Evolutionary conservation across 2,113 vertebrate species (phyloP), one percentile per base, ranked within the genome.

Genomic region (Cottus gobio): DNA sequence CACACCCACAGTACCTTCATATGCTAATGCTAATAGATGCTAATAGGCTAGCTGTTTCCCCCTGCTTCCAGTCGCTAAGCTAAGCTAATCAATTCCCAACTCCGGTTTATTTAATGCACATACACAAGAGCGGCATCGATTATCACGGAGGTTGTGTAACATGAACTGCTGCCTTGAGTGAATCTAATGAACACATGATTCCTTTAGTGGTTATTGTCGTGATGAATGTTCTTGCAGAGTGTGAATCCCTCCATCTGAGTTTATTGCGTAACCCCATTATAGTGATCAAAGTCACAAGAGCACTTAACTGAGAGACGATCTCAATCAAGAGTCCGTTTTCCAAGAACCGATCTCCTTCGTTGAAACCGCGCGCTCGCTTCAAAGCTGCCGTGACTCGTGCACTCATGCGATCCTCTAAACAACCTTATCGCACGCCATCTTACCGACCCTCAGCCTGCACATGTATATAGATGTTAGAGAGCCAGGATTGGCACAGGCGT

Each of bases 181-280:
- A 54, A 66, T 62, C 56, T 42, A 62, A 72, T 80, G 69, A 78
- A 83, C 83, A 67, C 80, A 67, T 75, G 9, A 58, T 24, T 24
- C 58, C 34, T 30, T 31, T 61, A 31, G 61, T 37, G 18, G 16
- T 69, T 46, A 77, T 31, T 24, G 60, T 48, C 22, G 0, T 8
- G 64, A 74, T 64, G 42, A 57, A 75, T 37, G 64, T 50, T 28
- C 7, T 36, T 69, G 20, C 18, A 10, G 5, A 62, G 4, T 77
- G 34, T 50, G 46, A 52, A 46, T 75, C 62, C 22, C 58, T 78
- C 46, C 80, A 46, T 86, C 20, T 26, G 16, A 37, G 42, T 60
- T 37, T n/a, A n/a, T 89, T 85, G 80, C 18, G 52, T 69, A 68
- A 83, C 18, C 1, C 31, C 11, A 11, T 85, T 68, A 68, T 34